Conservation (phyloP, 1,140 invertebrate genomes). For the Solenopsis fugax region DNA sequence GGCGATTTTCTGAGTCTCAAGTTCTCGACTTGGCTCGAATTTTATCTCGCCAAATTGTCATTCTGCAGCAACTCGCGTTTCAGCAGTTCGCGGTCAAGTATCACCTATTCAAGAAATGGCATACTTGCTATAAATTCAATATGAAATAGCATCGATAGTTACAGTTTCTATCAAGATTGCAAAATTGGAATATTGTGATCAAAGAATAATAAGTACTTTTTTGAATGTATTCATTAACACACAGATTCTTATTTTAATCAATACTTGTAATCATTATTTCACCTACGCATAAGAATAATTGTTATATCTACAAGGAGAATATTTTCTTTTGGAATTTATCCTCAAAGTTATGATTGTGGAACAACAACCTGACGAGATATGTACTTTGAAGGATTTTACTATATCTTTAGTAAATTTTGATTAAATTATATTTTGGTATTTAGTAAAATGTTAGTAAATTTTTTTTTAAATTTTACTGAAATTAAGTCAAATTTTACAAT, state of each 20-base stretch:
- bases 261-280: neutral
- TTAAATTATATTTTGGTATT: no score
- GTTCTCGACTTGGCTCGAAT: constrained; percentile 23
- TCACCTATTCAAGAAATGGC: neutral
- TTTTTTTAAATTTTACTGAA: neutral
- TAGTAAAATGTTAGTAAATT: no score
- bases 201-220: constrained; percentile 8
- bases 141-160: neutral
- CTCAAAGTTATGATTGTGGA: no score
- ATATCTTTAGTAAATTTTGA: no score
- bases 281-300: neutral
- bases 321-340: no score
- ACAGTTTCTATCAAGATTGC: neutral
- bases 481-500: neutral
- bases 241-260: neutral
- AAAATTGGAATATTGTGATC: neutral
- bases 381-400: no score
- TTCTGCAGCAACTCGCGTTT: neutral
- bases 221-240: neutral
- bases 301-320: no score
- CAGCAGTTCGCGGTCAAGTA: constrained; percentile 1
- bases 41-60: constrained; percentile 48
- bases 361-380: no score
- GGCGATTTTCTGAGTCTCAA: constrained; percentile 11
- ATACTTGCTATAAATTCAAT: neutral